Base-by-base conservation (phyloP, 37 sponge, comb jelly and placozoan species). In the Cliona cf. orientalis region DNA sequence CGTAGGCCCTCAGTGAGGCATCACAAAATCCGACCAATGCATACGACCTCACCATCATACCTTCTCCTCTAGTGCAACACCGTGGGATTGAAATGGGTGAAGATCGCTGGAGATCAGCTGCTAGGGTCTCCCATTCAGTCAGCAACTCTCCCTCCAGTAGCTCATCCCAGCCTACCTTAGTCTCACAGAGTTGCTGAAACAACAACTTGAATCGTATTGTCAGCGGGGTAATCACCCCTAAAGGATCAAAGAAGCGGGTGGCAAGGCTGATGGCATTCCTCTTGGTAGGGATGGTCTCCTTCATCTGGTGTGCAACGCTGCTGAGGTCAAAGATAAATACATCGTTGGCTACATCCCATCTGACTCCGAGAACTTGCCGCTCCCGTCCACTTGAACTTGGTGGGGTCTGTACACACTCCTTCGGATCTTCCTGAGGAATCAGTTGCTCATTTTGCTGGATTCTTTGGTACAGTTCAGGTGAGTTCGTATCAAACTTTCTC, bases 131-230 rank as follows among this genome's bases (percentile, higher is more conserved):
- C 76, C 76, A 75, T 31, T 14, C 35, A 3, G 12, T 2, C 76
- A 73, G n/a, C 3, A 72, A 32, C 36, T 75, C 61, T 7, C 62
- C 63, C 6, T 38, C 9, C 0, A 75, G 26, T 6, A 61, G 60
- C 42, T 75, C 60, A 46, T 75, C 76, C 76, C 76, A 75, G 5
- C n/a, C 62, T 4, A 75, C 32, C 38, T 4, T 23, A 19, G 35
- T 53, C 9, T 14, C 33, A 53, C 75, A 53, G 28, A 74, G 59
- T 55, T 42, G 22, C 31, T 74, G 58, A 57, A 74, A 74, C 17
- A 74, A 21, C 44, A 39, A 3, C 66, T 69, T 69, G 14, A 69
- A 69, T n/a, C 43, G 29, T 12, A 72, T 55, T 7, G 56, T 72
- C 32, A 74, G 5, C 1, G 75, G 5, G 2, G 58, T 7, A 3